Evolutionary conservation across 2,113 vertebrate species (phyloP).

Genomic region (Myocastor coypus): DNA sequence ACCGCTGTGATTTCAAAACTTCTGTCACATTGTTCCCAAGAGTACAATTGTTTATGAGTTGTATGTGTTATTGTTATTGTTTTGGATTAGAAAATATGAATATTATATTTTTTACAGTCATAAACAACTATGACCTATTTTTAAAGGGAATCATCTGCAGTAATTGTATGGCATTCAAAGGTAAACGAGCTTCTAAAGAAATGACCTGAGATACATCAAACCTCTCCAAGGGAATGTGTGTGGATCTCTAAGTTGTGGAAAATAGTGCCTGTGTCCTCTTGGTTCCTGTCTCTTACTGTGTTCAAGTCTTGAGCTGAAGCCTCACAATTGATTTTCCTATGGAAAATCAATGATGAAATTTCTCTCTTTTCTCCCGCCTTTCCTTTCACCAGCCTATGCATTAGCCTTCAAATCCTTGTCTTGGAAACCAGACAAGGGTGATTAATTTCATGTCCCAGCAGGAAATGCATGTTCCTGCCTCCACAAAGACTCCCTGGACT

Average conservation of each 20-base stretch:
- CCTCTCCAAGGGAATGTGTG: not conserved
- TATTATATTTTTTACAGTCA: not conserved
- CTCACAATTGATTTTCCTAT: conserved; percentile 80
- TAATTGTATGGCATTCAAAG: not conserved
- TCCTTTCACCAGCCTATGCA: conserved; percentile 58
- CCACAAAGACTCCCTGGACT: conserved; percentile 54
- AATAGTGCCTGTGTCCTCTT: conserved; percentile 69
- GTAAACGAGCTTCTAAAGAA: not conserved
- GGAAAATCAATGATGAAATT: conserved; percentile 82
- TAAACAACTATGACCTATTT: not conserved
- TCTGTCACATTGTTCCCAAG: conserved; percentile 41
- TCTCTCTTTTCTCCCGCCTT: conserved; percentile 73
- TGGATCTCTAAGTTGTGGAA: conserved; percentile 56
- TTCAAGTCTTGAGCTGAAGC: conserved; percentile 34
- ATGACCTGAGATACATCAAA: conserved; percentile 6
- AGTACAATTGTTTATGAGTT: not conserved
- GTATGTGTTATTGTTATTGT: not conserved
- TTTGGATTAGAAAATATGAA: not conserved
- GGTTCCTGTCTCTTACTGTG: conserved; percentile 36
- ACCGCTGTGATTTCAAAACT: conserved; percentile 47
- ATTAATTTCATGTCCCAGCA: conserved; percentile 64
- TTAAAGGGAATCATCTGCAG: not conserved
- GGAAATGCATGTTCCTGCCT: conserved; percentile 31
- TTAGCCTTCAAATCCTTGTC: conserved; percentile 78
- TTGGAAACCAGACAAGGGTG: conserved; percentile 63